These are phyloP conservation scores for Lamprotornis superbus DNA, from an alignment of 2,113 vertebrate species.

Conservation along the genomic window DNA sequence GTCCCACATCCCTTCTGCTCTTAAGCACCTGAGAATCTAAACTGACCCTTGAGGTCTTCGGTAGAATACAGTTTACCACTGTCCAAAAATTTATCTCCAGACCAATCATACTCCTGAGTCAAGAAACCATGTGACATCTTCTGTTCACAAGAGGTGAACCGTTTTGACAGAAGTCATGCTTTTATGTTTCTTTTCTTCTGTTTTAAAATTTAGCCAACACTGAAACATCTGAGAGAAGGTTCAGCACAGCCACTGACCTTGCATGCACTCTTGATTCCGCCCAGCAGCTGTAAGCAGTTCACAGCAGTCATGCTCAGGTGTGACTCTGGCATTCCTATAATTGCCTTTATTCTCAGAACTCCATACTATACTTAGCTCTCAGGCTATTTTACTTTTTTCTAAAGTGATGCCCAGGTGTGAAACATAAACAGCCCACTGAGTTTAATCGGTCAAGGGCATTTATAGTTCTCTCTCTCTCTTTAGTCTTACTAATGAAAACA, in stretches of 20 bases:
- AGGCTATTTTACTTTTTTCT: not conserved
- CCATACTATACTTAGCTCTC: not conserved
- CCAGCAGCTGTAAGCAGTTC: not conserved
- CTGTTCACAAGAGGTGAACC: not conserved
- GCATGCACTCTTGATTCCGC: not conserved
- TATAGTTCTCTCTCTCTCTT: not conserved
- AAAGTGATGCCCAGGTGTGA: not conserved
- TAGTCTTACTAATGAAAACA: not conserved
- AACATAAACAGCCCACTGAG: not conserved
- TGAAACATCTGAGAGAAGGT: not conserved
- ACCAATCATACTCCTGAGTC: not conserved
- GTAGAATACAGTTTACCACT: not conserved
- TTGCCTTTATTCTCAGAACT: not conserved
- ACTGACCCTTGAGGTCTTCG: not conserved
- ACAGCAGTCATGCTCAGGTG: slow-evolving; percentile 1
- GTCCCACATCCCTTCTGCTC: not conserved
- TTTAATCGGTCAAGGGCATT: not conserved
- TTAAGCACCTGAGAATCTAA: not conserved
- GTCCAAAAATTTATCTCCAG: not conserved
- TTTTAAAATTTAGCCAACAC: not conserved
- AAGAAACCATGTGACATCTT: not conserved
- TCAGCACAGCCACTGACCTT: slow-evolving; percentile 1
- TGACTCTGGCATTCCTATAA: not conserved
- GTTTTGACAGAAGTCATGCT: not conserved
- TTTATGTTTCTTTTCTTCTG: not conserved